Percentiles rank a stretch among this genome's conserved stretches.
These are phyloP conservation scores for Taurulus bubalis DNA, from an alignment of 2,113 vertebrate species.

Conservation along the genomic window DNA sequence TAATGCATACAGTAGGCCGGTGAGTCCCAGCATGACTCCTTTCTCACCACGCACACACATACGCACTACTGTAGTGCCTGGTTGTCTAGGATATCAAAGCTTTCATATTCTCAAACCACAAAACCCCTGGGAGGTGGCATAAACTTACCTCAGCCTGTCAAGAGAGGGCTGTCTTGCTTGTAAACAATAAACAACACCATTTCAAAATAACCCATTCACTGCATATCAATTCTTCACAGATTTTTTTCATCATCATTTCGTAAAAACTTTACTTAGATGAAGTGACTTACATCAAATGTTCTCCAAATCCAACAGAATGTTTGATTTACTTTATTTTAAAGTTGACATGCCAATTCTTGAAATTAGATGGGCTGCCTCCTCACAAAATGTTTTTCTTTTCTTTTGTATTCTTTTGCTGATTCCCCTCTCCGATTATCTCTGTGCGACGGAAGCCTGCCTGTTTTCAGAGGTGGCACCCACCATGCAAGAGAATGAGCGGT, in stretches of 20 bases:
- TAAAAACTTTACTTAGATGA: background rate
- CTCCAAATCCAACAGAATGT: background rate
- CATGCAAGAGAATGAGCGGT: slow-evolving; percentile 79
- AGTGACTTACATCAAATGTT: background rate
- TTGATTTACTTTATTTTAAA: background rate
- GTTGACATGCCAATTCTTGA: background rate
- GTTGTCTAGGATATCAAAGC: slow-evolving; percentile 68
- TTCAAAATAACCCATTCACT: background rate
- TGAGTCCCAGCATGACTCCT: slow-evolving; percentile 48
- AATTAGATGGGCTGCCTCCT: background rate
- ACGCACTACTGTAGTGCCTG: slow-evolving; percentile 19
- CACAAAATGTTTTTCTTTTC: slow-evolving; percentile 7
- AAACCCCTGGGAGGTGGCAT: slow-evolving; percentile 15
- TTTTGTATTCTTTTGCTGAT: background rate
- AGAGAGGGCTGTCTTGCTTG: background rate
- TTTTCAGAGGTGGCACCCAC: slow-evolving; percentile 65
- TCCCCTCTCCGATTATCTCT: slow-evolving; percentile 11
- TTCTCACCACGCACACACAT: slow-evolving; percentile 17
- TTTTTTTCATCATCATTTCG: background rate
- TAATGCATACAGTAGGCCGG: slow-evolving; percentile 75
- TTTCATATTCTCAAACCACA: slow-evolving; percentile 43
- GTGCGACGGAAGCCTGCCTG: slow-evolving; percentile 42
- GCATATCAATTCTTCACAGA: background rate
- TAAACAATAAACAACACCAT: slow-evolving; percentile 16
- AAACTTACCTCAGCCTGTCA: slow-evolving; percentile 7